Conservation (phyloP, 2,113 vertebrate species). For the Nycticryphes semicollaris region DNA sequence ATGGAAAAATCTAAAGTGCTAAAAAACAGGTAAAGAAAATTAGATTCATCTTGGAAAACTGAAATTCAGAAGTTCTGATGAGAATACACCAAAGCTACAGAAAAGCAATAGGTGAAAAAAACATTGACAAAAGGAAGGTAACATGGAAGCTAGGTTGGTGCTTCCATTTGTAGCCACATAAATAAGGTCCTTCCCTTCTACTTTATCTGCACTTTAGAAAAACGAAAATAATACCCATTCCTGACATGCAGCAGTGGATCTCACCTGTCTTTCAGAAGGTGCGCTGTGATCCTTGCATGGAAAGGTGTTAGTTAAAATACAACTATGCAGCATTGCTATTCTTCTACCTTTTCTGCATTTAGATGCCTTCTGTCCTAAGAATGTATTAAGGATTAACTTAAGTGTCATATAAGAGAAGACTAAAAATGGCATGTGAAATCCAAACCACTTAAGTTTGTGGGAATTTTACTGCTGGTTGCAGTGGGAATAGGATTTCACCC, state of each 20-base stretch:
- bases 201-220: background rate
- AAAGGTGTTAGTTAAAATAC: background rate
- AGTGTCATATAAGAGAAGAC: background rate
- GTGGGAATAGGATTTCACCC: background rate
- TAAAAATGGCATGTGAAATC: background rate
- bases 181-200: background rate
- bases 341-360: background rate
- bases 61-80: background rate
- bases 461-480: conserved; percentile 17
- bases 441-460: background rate
- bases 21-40: background rate
- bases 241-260: background rate
- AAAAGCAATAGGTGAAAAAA: background rate
- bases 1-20: background rate
- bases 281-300: background rate
- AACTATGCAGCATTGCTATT: background rate
- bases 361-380: background rate
- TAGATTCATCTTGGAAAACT: background rate
- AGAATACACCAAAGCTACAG: background rate
- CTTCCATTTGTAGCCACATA: background rate
- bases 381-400: background rate
- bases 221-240: background rate
- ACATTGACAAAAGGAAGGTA: accelerated
- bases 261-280: background rate
- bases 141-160: background rate